Evolutionary conservation across 2,797 vertebrate genomes (phyloP), one percentile per base, ranked within the genome.

Genomic region (Cirrhinus molitorella): DNA sequence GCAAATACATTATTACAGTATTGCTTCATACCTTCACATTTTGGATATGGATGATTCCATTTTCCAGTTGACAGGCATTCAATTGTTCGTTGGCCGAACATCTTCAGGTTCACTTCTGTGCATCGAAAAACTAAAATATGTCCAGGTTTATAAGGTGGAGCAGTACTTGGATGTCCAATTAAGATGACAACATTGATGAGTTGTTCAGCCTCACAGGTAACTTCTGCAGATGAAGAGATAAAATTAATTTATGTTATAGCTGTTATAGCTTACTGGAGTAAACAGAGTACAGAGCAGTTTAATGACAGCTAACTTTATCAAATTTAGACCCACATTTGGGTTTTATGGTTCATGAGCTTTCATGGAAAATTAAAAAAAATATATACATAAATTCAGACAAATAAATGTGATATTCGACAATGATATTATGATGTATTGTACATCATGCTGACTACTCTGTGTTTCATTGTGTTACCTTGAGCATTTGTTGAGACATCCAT

Each of bases 1-100:
- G 6, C 12, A 68, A 23, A 45, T 68, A n/a, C 3, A 66, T 65
- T 40, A 40, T 40, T 40, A 8, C 37, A 40, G 8, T n/a, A n/a
- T 66, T 2, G 59, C 61, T 83, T 17, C 81, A 67, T 66, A 93
- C 92, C 86, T 43, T 1, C 0, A 72, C 91, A 93, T 16, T 57
- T 87, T 7, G 93, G 92, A 77, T 91, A 91, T 0, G 61, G 17
- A 1, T 9, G 17, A 40, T 14, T 89, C 92, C 93, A 93, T 81
- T 88, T 13, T 47, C 89, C 92, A 49, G 25, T 88, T 43, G 81
- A 1, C 57, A 85, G 83, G 74, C 93, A 94, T 47, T 85, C 10
- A 45, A 89, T 70, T 78, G 85, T n/a, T 40, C 0, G 3, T 5
- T 34, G 0, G 2, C 90, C 90, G 0, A 57, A 2, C 61, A 91